phyloP scores from a whole-genome alignment of 2,113 vertebrate genomes.

The Apodemus sylvaticus region DNA sequence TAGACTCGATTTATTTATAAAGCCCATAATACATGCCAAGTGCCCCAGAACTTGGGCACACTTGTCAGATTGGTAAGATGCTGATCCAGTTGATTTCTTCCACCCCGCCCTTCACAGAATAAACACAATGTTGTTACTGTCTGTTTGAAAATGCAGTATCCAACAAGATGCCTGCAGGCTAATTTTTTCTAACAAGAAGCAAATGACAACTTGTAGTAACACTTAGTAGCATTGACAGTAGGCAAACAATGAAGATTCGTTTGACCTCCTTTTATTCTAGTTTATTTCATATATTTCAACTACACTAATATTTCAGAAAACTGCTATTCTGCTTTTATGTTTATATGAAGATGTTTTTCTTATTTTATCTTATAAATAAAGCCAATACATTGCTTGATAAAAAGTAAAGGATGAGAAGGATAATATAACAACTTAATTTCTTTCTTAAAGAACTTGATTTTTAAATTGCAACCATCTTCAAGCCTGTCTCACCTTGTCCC shows the following conservation, averaged over 20 bases:
- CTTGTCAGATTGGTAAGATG: background rate
- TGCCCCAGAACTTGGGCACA: conserved; percentile 10
- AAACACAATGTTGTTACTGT: background rate
- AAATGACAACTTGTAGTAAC: background rate
- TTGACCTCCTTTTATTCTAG: background rate
- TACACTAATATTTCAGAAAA: background rate
- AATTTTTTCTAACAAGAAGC: background rate
- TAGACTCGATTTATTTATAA: background rate
- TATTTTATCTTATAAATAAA: background rate
- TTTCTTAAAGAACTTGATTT: background rate
- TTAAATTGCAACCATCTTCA: conserved; percentile 2
- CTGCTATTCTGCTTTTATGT: background rate
- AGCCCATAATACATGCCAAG: background rate
- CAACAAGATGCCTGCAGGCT: background rate
- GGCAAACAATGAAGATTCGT: background rate
- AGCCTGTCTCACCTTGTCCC: background rate
- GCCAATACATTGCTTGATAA: background rate
- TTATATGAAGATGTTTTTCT: background rate
- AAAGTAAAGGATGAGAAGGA: background rate
- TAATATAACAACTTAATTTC: conserved; percentile 39
- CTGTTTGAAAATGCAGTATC: background rate
- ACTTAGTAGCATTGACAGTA: background rate
- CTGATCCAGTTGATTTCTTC: background rate
- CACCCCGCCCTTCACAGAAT: background rate
- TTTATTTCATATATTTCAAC: conserved; percentile 19